phyloP scores from a whole-genome alignment of 2,797 vertebrate species.

The Trichosurus vulpecula region DNA sequence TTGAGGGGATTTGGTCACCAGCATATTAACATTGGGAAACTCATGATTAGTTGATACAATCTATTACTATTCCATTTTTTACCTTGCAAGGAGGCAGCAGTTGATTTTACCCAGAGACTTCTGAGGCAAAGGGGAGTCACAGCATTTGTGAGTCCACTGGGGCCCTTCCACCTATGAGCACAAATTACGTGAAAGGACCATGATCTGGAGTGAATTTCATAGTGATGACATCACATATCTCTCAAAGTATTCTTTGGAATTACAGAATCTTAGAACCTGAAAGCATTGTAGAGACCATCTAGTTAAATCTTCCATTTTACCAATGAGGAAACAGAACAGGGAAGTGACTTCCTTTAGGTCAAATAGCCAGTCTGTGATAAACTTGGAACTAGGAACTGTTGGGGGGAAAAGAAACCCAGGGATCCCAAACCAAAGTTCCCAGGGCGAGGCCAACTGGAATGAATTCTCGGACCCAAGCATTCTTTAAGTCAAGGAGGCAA shows the following conservation, averaged over 20 bases:
- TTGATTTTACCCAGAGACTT: background rate
- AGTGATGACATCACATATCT: background rate
- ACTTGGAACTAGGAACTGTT: background rate
- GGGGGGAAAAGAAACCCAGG: too few relatives aligned
- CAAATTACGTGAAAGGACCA: background rate
- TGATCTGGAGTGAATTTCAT: background rate
- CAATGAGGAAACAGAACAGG: background rate
- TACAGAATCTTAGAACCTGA: background rate
- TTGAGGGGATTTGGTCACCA: background rate
- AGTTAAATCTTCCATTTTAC: too few relatives aligned
- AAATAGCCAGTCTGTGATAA: background rate
- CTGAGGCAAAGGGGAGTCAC: background rate
- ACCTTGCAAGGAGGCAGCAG: background rate
- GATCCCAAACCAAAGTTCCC: too few relatives aligned
- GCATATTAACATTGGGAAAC: background rate
- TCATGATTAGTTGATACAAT: background rate
- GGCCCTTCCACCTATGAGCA: background rate
- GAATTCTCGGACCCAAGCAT: too few relatives aligned
- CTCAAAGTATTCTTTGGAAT: background rate
- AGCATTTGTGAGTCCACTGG: background rate
- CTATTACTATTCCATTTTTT: background rate
- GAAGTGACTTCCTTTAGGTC: background rate
- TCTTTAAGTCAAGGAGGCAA: too few relatives aligned
- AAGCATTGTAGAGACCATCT: rapidly evolving
- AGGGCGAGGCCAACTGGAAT: too few relatives aligned